Base-by-base conservation (phyloP, 2,113 vertebrate genomes). In the Solea solea region DNA sequence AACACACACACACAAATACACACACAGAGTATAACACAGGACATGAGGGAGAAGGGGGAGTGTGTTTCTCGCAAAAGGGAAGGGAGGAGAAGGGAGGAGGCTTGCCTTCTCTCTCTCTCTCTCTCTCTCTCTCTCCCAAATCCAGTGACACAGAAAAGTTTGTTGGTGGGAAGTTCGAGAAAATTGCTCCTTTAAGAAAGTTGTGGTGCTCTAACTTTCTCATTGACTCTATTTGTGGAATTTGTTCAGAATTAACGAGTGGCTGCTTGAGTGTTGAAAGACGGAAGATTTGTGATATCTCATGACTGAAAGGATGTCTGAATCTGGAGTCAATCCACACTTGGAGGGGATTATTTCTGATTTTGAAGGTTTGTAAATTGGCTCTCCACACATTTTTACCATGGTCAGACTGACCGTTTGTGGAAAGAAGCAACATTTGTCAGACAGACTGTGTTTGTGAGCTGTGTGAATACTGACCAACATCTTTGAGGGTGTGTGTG, bases 261-360 rank as follows among this genome's bases (percentile, higher is more conserved):
- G 76, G 25, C 41, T n/a, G n/a, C 45, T 78, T 65, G 16, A 72
- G 40, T 68, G 42, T 56, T 74, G 15, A 74, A 71, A 60, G 52
- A 70, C 62, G 63, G 45, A 54, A 9, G 27, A 75, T 64, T 27
- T 27, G 74, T 52, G 52, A 72, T 21, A 65, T 58, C 80, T 56
- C 15, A n/a, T 61, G 78, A 45, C 46, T 58, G 64, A 52, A 87
- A 94, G 93, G 79, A 97, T 97, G 96, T 95, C 95, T 71, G 95
- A 96, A 88, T 93, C 95, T 74, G 94, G 95, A 85, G 95, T 95
- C 71, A 97, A 96, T 90, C 94, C 95, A 71, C 96, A 97, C 90
- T 94, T 97, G 94, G 96, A 96, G 81, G 96, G 96, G 80, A 97
- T 97, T 88, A 96, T 97, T 90, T 97, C 95, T 56, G 96, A 97